These are phyloP conservation scores for Petaurus breviceps DNA, from an alignment of 2,113 vertebrate species.

Conservation along the genomic window DNA sequence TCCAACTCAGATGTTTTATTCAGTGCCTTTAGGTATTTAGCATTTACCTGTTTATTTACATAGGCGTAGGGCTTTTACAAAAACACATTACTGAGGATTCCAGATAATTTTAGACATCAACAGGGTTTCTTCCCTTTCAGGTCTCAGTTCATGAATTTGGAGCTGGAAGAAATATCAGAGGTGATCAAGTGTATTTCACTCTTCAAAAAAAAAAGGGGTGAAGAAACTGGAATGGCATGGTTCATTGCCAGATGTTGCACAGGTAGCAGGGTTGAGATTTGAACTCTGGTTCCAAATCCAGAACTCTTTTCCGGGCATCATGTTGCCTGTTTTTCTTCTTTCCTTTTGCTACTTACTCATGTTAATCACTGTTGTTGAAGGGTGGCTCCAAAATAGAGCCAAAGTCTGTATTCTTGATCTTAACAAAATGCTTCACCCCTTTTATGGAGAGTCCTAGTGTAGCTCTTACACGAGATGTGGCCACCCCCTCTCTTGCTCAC, in stretches of 20 bases:
- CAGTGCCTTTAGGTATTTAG: neutral
- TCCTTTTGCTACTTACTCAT: neutral
- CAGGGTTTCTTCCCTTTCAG: neutral
- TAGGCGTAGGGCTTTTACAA: neutral
- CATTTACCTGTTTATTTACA: accelerated
- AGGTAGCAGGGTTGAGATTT: neutral
- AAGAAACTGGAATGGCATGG: neutral
- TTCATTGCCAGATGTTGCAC: neutral
- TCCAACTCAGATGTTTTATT: accelerated
- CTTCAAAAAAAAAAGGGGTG: neutral
- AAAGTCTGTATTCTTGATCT: neutral
- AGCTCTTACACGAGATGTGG: neutral
- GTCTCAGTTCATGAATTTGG: neutral
- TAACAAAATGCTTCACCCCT: neutral
- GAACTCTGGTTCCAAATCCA: neutral
- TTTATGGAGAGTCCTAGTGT: neutral
- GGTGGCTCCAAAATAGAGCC: neutral
- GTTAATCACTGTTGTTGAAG: neutral
- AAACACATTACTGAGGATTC: neutral
- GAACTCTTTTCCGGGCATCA: neutral
- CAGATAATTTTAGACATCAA: neutral
- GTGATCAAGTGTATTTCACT: neutral
- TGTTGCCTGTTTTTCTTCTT: neutral
- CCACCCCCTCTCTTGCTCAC: neutral
- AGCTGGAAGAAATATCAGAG: neutral